Base-by-base conservation (phyloP, 2,888 invertebrate species). In the Oscheius sp. region DNA sequence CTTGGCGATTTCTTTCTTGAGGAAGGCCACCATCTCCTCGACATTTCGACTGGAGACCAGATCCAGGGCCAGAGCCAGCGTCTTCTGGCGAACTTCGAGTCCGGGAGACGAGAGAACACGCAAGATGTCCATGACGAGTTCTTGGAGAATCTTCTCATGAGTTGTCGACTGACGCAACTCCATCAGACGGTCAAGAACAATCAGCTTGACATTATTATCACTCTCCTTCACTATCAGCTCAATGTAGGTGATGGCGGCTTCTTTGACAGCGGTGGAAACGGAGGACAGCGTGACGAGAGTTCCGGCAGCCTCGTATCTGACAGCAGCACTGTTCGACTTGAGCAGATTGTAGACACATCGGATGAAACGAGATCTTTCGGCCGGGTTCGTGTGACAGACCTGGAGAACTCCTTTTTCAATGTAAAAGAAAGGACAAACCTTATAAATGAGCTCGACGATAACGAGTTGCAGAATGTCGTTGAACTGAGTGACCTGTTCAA, bases 211-310 rank as follows among this genome's bases (percentile, higher is more conserved):
- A 91, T 99, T 99, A 91, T 99, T 99, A 90, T 99, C 99, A 90
- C 96, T 96, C 90, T 99, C 99, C 90, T 98, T 99, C n/a, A 98
- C 94, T 78, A 99, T 96, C 84, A 99, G 91, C 89, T 99, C 99
- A 88, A 99, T 98, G 91, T 99, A 99, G 90, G 97, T 96, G 53
- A 94, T 94, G 1, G 98, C 98, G 0, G 99, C 99, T 47, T 96
- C 96, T 93, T 92, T 95, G 80, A 99, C 94, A 7, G 99, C 98
- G 10, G 98, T 96, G 1, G 99, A 98, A 1, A 97, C 98, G 88
- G 93, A 94, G n/a, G 96, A 96, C 11, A 99, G 92, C 0, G 98
- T 99, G 74, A 98, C 94, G 73, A 99, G 92, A 5, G 99, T 99
- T 53, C 98, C 98, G 59, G 99, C 98, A 13, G 99, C 96, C 92